These are phyloP conservation scores for Synergus laeviventris DNA, from an alignment of 2,888 invertebrate species.

Conservation along the genomic window DNA sequence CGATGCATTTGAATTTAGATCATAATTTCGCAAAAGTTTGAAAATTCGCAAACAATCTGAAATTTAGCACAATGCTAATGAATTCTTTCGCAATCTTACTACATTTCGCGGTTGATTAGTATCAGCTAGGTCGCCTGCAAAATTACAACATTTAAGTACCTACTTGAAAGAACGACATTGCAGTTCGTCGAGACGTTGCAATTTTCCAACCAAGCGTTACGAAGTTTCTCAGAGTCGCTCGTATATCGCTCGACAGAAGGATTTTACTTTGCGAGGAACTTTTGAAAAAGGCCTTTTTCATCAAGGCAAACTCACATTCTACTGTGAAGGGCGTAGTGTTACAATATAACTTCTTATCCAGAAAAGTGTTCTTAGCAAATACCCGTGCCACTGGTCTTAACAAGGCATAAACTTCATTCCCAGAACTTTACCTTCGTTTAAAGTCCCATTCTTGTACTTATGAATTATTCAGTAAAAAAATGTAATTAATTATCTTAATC, in stretches of 20 bases:
- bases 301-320: neutral
- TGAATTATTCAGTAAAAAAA: constrained; percentile 5
- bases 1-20: neutral
- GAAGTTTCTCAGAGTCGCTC: constrained; percentile 41
- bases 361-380: constrained; percentile 25
- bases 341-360: constrained; percentile 15
- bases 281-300: constrained; percentile 14
- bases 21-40: neutral
- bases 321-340: neutral
- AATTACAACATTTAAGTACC: constrained; percentile 52
- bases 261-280: constrained; percentile 8
- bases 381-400: constrained; percentile 8
- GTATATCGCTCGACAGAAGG: constrained; percentile 10
- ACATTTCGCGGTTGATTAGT: constrained; percentile 52
- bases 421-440: constrained; percentile 11
- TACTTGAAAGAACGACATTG: constrained; percentile 52
- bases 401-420: constrained; percentile 29
- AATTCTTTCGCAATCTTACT: constrained; percentile 53
- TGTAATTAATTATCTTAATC: constrained; percentile 15
- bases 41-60: neutral
- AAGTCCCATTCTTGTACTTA: neutral
- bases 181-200: constrained; percentile 49
- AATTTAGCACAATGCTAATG: constrained; percentile 48
- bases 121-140: constrained; percentile 49
- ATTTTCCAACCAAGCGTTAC: constrained; percentile 51